A percentile compares a stretch with the other conserved stretches of the same genome.
Conservation (phyloP, 2,888 invertebrate species). For the Elysia crispata region DNA sequence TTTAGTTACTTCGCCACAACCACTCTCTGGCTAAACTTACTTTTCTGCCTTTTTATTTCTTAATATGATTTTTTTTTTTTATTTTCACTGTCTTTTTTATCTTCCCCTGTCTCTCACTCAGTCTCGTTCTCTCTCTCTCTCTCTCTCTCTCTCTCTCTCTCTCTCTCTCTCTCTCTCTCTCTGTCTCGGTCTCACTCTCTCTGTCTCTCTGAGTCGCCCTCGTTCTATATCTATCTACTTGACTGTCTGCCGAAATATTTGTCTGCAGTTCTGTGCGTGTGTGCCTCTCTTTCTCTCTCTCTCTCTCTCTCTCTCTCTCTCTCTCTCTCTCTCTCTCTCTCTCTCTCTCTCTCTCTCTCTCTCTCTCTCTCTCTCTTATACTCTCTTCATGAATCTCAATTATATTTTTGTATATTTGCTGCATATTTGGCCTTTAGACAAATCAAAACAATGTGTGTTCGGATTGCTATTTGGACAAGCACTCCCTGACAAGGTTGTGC, state of each 20-base stretch:
- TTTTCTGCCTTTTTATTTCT: too few species aligned
- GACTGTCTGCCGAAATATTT: too few species aligned
- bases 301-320: slow-evolving; percentile 36
- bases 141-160: slow-evolving; percentile 27
- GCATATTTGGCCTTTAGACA: background rate
- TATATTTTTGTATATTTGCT: too few species aligned
- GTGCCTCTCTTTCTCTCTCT: slow-evolving; percentile 21
- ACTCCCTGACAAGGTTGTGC: slow-evolving; percentile 9
- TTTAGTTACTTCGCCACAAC: too few species aligned
- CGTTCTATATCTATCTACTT: background rate
- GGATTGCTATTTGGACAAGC: background rate
- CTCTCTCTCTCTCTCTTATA: background rate
- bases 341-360: slow-evolving; percentile 13
- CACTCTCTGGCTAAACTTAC: too few species aligned
- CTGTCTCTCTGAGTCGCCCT: slow-evolving; percentile 3
- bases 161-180: slow-evolving; percentile 33
- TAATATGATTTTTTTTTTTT: too few species aligned
- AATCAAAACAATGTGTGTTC: background rate
- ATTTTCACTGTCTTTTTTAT: background rate
- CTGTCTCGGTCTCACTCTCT: background rate
- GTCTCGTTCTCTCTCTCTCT: slow-evolving; percentile 35
- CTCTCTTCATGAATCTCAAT: slow-evolving; percentile 11
- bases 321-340: background rate
- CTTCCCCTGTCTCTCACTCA: slow-evolving; percentile 29
- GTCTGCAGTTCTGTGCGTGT: too few species aligned